Percentiles rank a stretch among this genome's conserved stretches.
These are phyloP conservation scores for Allygus modestus DNA, from an alignment of 2,888 invertebrate species.

Conservation along the genomic window DNA sequence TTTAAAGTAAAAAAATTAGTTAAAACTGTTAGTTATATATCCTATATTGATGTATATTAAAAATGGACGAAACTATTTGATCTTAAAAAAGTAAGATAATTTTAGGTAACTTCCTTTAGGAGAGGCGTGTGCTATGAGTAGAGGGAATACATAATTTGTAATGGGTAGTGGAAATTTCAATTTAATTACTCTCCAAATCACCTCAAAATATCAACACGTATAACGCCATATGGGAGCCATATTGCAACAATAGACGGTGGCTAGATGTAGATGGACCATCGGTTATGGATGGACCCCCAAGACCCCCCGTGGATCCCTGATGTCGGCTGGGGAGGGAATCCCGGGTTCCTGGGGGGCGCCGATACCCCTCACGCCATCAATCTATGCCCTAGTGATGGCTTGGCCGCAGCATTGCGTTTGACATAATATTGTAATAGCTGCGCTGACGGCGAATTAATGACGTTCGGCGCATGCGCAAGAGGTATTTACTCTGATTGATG, in stretches of 20 bases:
- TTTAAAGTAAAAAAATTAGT: no score
- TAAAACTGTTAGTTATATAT: no score
- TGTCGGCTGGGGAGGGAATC: not conserved
- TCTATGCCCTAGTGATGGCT: slow-evolving; percentile 41
- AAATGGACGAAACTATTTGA: no score
- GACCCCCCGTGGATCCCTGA: slow-evolving; percentile 6
- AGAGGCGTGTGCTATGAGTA: no score
- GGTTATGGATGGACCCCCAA: not conserved
- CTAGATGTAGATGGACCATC: slow-evolving; percentile 7
- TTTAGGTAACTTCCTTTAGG: no score
- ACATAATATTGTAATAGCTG: slow-evolving; percentile 59
- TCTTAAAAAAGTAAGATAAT: no score
- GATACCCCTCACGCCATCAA: slow-evolving; percentile 33
- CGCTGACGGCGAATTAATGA: slow-evolving; percentile 53
- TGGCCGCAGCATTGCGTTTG: slow-evolving; percentile 29
- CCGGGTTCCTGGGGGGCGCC: not conserved
- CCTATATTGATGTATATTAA: no score
- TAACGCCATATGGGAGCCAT: slow-evolving; percentile 10
- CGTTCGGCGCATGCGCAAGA: slow-evolving; percentile 40
- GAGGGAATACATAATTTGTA: no score
- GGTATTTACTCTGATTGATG: slow-evolving; percentile 51
- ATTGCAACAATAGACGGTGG: slow-evolving; percentile 22
- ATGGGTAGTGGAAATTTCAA: no score
- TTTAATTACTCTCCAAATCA: no score
- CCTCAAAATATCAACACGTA: no score